Evolutionary conservation across 2,113 vertebrate species (phyloP), one percentile per base, ranked within the genome.

Genomic region (Cochlearius cochlearius): DNA sequence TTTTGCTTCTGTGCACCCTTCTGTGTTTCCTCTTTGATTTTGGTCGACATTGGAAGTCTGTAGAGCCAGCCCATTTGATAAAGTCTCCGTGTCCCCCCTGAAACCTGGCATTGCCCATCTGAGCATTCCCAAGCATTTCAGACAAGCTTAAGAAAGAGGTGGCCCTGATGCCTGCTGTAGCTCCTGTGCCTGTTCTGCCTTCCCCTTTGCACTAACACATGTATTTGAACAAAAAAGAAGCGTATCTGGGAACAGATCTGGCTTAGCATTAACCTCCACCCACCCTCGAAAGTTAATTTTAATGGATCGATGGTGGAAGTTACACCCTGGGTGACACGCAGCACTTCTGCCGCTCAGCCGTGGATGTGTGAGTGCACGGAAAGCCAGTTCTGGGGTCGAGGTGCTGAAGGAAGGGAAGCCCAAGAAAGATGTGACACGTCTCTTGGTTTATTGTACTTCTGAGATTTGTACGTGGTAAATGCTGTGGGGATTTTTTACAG

Each of bases 391-490:
- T 71, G 64, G n/a, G 63, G 50, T 64, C 22, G 19, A 86, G 56
- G 23, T 89, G 89, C 80, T 84, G 84, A 75, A 68, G 77, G 45
- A 67, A 53, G 39, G 1, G 1, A 78, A 87, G 92, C 39, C 69
- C 49, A 41, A 56, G 73, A 92, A 95, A 60, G 79, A 73, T 53
- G n/a, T 82, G 81, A 72, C 73, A 85, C 7, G 4, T 86, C 86
- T 86, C 81, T 76, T 73, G 22, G 43, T 52, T 81, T 93, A 76
- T 80, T 93, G 82, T 89, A 82, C 77, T 76, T 88, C 52, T n/a
- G 71, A 92, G 75, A 96, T 88, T 81, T 96, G 84, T 90, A 96
- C 84, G 82, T 80, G 90, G 78, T 86, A 96, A 93, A 90, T 84
- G 87, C 84, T 86, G 79, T 69, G 63, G 82, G 38, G 41, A 15